phyloP scores from a whole-genome alignment of 2,888 invertebrate genomes.

The Scaptomyza caliginosa region DNA sequence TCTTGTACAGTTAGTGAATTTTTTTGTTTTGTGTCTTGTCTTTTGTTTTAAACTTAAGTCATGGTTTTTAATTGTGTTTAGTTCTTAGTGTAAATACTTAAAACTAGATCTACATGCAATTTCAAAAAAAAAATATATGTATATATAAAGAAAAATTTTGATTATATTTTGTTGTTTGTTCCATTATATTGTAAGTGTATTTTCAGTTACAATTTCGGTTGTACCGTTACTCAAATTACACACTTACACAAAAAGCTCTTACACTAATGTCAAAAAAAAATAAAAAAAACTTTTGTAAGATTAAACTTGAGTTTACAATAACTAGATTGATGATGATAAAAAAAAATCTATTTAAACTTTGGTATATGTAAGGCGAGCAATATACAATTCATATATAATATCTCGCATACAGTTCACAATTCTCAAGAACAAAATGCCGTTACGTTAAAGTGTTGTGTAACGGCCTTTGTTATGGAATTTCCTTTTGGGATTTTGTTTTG shows the following conservation, averaged over 20 bases:
- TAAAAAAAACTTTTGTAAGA: constrained; percentile 24
- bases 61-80: constrained; percentile 27
- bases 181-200: constrained; percentile 14
- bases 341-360: constrained; percentile 60
- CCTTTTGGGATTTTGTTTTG: background rate
- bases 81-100: constrained; percentile 10
- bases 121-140: constrained; percentile 10
- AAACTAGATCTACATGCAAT: constrained; percentile 8
- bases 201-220: constrained; percentile 39
- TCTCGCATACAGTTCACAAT: constrained; percentile 51
- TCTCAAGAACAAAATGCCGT: constrained; percentile 8
- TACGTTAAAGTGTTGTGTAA: constrained; percentile 5
- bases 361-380: constrained; percentile 67
- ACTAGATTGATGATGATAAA: constrained; percentile 6
- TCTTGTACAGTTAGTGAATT: constrained; percentile 34
- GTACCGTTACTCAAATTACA: constrained; percentile 32
- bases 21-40: constrained; percentile 12
- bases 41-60: constrained; percentile 27
- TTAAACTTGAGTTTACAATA: constrained; percentile 17
- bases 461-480: constrained; percentile 9
- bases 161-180: constrained; percentile 32
- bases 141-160: constrained; percentile 40
- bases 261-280: constrained; percentile 34
- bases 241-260: constrained; percentile 24
- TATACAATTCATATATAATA: background rate